Evolutionary conservation across 2,113 vertebrate genomes (phyloP).

Genomic region (Oxyruncus cristatus): DNA sequence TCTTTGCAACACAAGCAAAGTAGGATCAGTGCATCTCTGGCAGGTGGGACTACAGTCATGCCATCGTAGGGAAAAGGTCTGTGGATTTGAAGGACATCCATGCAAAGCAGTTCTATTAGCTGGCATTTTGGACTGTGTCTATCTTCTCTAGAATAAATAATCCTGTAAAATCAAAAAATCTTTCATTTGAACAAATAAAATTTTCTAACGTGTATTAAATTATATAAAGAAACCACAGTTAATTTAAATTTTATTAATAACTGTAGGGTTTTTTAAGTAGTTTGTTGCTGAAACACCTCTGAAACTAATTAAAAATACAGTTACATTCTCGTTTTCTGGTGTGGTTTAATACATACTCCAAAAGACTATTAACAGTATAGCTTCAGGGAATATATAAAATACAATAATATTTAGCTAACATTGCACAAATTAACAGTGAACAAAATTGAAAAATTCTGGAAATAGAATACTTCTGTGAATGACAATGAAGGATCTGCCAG

Average conservation of each 20-base stretch:
- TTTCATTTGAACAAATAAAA: not conserved
- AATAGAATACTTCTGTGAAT: not conserved
- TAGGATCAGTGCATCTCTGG: not conserved
- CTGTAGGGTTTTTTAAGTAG: not conserved
- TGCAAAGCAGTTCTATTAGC: not conserved
- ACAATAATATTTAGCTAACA: not conserved
- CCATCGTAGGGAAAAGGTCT: not conserved
- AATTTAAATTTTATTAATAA: not conserved
- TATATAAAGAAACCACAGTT: fast-evolving
- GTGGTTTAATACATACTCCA: not conserved
- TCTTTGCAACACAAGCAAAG: not conserved
- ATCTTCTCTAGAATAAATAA: not conserved
- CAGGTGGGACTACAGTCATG: not conserved
- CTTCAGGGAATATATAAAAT: not conserved
- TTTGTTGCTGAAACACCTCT: not conserved
- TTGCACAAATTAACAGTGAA: not conserved
- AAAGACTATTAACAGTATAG: not conserved
- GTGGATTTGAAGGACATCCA: not conserved
- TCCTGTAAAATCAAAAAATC: not conserved
- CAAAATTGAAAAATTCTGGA: not conserved
- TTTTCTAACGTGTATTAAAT: not conserved
- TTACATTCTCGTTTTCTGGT: not conserved
- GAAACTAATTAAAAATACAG: not conserved
- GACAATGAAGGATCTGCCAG: not conserved
- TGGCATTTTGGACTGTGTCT: not conserved